A percentile compares a stretch with the other conserved stretches of the same genome.
Conservation (phyloP, 1,140 invertebrate genomes). For the Aphis craccivora region DNA sequence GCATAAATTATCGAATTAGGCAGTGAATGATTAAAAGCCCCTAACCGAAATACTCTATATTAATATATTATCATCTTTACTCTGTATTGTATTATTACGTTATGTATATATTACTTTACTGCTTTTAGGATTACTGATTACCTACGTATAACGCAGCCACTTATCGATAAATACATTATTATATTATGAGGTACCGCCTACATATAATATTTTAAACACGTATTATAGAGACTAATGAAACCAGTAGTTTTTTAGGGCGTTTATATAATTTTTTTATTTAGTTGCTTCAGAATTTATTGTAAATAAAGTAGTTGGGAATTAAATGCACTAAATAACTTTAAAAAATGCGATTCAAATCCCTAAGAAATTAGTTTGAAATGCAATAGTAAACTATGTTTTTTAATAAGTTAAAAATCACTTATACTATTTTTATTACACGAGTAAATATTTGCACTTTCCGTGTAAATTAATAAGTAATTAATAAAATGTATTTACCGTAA, state of each 20-base stretch:
- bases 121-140: background rate
- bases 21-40: background rate
- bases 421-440: no score
- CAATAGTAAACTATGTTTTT: background rate
- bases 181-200: background rate
- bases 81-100: background rate
- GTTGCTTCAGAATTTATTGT: background rate
- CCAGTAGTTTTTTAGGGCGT: background rate
- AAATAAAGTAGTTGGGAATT: background rate
- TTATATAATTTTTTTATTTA: background rate
- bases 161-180: background rate
- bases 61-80: no score
- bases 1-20: background rate
- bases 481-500: no score
- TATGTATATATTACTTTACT: background rate
- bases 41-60: background rate
- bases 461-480: background rate
- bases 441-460: no score
- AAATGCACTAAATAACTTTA: background rate
- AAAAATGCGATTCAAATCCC: background rate
- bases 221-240: background rate
- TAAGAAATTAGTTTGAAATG: background rate
- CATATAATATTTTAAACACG: background rate
- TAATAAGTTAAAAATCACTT: background rate
- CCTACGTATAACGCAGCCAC: background rate